Evolutionary conservation across 2,113 vertebrate genomes (phyloP).

Genomic region (Lethenteron reissneri): DNA sequence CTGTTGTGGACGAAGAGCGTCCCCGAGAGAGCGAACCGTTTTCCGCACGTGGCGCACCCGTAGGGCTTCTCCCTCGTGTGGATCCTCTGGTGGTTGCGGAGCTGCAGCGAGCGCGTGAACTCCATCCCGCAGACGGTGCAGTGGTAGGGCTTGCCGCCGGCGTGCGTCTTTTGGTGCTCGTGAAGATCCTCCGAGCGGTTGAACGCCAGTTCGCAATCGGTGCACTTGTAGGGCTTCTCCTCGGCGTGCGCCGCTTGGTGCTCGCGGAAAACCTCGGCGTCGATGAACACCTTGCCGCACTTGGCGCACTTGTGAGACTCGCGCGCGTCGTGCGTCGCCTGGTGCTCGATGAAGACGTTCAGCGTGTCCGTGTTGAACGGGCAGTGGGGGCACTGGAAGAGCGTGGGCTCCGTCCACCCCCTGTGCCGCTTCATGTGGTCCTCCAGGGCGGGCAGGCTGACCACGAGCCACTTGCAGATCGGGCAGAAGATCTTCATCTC

Average conservation of each 20-base stretch:
- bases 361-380: not conserved
- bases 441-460: not conserved
- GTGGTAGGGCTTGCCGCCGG: too few relatives aligned
- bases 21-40: not conserved
- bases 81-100: too few relatives aligned
- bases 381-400: not conserved
- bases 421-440: not conserved
- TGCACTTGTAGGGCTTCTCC: not conserved
- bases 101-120: too few relatives aligned
- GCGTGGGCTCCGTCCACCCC: not conserved
- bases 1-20: not conserved
- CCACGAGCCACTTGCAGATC: too few relatives aligned
- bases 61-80: not conserved
- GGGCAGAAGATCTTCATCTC: too few relatives aligned
- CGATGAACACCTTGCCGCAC: not conserved
- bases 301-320: not conserved
- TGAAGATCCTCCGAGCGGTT: too few relatives aligned
- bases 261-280: not conserved
- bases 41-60: not conserved
- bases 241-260: not conserved
- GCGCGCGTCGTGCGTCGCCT: not conserved
- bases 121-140: too few relatives aligned
- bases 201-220: too few relatives aligned
- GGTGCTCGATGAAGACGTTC: not conserved
- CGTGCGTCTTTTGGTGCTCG: too few relatives aligned